Conservation (phyloP, 2,797 vertebrate species). For the Peromyscus aztecus region DNA sequence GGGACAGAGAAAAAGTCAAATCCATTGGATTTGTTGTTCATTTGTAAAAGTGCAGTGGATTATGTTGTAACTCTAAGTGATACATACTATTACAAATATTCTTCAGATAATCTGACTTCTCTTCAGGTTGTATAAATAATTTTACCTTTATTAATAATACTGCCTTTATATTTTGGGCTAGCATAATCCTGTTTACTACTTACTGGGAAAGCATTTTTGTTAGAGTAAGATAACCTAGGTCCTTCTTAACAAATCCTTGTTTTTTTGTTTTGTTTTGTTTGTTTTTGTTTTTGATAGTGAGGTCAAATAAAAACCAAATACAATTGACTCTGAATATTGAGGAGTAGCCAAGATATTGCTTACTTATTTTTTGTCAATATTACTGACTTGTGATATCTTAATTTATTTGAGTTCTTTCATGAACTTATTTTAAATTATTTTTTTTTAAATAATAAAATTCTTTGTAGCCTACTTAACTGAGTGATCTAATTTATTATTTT, state of each 20-base stretch:
- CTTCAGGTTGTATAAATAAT: neutral
- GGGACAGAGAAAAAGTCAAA: neutral
- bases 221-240: neutral
- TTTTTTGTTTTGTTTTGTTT: neutral
- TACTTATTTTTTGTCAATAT: constrained; percentile 44
- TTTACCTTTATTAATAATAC: neutral
- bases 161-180: neutral
- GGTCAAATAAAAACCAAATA: neutral
- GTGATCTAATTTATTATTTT: constrained; percentile 24
- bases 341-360: neutral
- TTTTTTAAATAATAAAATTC: constrained; percentile 18
- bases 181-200: constrained; percentile 15
- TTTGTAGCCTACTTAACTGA: constrained; percentile 8
- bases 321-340: constrained; percentile 46
- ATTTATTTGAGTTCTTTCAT: constrained; percentile 54
- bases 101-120: neutral
- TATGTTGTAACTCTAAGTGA: neutral
- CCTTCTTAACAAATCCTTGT: neutral
- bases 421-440: constrained; percentile 51
- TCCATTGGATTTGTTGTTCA: neutral
- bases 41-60: constrained; percentile 21
- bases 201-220: constrained; percentile 11
- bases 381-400: constrained; percentile 52
- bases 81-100: constrained; percentile 1
- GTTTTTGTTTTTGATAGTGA: neutral